These are phyloP conservation scores for Lasioglossum oenotherae DNA, from an alignment of 2,888 invertebrate species.

Conservation along the genomic window DNA sequence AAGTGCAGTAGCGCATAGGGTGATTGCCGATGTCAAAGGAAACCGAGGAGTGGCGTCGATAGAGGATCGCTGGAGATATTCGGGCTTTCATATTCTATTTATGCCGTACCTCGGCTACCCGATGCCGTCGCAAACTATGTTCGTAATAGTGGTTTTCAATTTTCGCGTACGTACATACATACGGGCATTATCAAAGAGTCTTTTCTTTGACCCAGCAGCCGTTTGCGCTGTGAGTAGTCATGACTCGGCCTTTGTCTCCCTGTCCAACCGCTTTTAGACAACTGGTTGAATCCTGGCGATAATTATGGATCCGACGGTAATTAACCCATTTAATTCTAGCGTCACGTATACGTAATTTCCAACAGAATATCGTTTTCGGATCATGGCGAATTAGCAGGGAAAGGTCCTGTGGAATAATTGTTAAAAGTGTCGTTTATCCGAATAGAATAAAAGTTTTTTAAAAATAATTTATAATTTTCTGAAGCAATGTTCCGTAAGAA, in stretches of 20 bases:
- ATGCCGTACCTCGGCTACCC: constrained; percentile 48
- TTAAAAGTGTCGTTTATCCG: neutral
- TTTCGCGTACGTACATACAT: neutral
- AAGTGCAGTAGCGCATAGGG: constrained; percentile 73
- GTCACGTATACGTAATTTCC: neutral
- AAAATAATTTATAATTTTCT: no score
- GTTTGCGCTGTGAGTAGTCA: constrained; percentile 41
- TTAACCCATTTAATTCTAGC: neutral
- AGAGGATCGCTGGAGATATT: constrained; percentile 52
- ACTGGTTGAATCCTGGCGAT: neutral
- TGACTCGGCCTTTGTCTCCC: neutral
- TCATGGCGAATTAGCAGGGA: neutral
- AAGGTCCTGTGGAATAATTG: neutral
- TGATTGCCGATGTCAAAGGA: constrained; percentile 79
- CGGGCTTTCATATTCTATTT: constrained; percentile 69
- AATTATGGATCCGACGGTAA: neutral
- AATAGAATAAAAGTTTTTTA: no score
- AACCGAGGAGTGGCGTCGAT: constrained; percentile 55
- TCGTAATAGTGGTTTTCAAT: constrained; percentile 43
- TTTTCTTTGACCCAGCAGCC: constrained; percentile 28
- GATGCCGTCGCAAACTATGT: constrained; percentile 37
- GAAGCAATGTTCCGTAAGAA: no score
- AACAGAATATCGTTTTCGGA: neutral
- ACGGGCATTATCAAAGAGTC: constrained; percentile 35
- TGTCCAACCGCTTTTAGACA: constrained; percentile 24